Percentiles rank a stretch among this genome's conserved stretches.
phyloP scores from a whole-genome alignment of 1,140 invertebrate species.

The Phenacoccus solenopsis region DNA sequence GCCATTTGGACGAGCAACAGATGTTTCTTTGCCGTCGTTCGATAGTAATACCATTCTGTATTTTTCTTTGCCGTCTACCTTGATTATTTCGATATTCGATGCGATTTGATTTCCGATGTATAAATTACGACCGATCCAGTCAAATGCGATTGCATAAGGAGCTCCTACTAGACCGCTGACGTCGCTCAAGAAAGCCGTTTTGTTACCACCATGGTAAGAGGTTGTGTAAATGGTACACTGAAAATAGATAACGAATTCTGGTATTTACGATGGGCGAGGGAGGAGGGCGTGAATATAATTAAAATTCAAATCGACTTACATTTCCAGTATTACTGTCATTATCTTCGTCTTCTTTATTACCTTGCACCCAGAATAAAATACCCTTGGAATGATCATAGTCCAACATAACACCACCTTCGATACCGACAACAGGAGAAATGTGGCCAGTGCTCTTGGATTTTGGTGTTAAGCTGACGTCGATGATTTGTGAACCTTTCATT shows the following conservation, averaged over 20 bases:
- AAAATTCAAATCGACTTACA: slow-evolving; percentile 31
- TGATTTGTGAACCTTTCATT: slow-evolving; percentile 74
- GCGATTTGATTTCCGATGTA: slow-evolving; percentile 85
- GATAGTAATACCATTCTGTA: slow-evolving; percentile 77
- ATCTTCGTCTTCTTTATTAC: slow-evolving; percentile 50
- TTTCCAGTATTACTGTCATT: slow-evolving; percentile 45
- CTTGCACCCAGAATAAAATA: slow-evolving; percentile 73
- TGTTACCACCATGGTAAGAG: slow-evolving; percentile 74
- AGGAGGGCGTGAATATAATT: background rate
- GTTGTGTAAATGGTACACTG: slow-evolving; percentile 76
- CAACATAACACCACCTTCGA: slow-evolving; percentile 75
- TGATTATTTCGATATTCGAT: slow-evolving; percentile 85
- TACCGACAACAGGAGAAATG: slow-evolving; percentile 77
- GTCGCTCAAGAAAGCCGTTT: slow-evolving; percentile 62
- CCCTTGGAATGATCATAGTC: slow-evolving; percentile 81
- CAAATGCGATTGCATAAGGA: slow-evolving; percentile 82
- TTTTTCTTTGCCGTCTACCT: slow-evolving; percentile 68
- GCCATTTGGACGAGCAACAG: slow-evolving; percentile 74
- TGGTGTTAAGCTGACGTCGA: slow-evolving; percentile 65
- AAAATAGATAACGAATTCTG: slow-evolving; percentile 31
- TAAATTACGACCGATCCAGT: slow-evolving; percentile 91
- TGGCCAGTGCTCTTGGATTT: slow-evolving; percentile 60
- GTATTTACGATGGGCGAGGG: slow-evolving; percentile 6
- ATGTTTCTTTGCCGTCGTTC: slow-evolving; percentile 75
- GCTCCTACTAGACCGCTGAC: slow-evolving; percentile 78